These are phyloP conservation scores for Poicephalus gulielmi DNA, from an alignment of 2,113 vertebrate species.

Conservation along the genomic window DNA sequence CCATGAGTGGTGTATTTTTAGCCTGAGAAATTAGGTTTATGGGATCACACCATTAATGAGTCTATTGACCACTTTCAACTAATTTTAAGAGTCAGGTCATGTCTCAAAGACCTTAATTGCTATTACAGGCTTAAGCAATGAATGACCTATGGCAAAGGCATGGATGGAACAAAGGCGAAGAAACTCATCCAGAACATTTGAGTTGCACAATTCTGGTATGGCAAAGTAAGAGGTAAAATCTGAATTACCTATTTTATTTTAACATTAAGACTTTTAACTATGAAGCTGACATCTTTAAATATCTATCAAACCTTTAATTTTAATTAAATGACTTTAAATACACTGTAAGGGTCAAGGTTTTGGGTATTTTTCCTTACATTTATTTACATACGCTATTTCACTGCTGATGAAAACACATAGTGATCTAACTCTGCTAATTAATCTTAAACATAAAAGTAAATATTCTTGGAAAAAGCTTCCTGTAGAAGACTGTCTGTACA, in stretches of 20 bases:
- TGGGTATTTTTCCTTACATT: accelerated
- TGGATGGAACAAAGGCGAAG: neutral
- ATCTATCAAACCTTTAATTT: neutral
- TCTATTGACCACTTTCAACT: neutral
- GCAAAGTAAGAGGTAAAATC: neutral
- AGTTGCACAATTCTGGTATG: neutral
- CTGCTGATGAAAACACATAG: neutral
- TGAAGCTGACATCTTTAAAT: neutral
- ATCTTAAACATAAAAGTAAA: neutral
- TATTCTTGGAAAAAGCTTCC: neutral
- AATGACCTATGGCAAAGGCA: neutral
- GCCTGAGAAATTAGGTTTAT: neutral
- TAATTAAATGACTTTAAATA: neutral
- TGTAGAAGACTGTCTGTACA: neutral
- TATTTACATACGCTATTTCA: neutral
- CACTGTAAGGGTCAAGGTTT: neutral
- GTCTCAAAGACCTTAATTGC: neutral
- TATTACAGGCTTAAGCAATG: neutral
- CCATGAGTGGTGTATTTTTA: neutral
- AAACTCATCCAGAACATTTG: neutral
- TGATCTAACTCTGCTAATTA: neutral
- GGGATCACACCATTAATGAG: neutral
- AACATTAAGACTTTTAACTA: neutral
- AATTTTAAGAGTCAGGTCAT: neutral
- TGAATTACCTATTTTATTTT: neutral